Base-by-base conservation (phyloP, 1,140 invertebrate genomes). In the Panulirus ornatus region DNA sequence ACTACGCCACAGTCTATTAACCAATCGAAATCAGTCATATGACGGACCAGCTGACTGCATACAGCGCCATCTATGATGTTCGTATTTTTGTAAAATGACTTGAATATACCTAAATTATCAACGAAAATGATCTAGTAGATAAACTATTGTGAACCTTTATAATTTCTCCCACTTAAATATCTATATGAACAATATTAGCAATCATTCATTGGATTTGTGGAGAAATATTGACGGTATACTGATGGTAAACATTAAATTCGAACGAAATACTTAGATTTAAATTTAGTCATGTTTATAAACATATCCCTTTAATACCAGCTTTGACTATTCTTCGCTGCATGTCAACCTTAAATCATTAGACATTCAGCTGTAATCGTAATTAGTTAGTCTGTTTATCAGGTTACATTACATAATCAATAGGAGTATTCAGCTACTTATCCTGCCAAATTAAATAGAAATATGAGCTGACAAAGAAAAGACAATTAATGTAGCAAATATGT, bases 11-110 rank as follows among this genome's bases (percentile, higher is more conserved):
- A 5, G 0, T 3, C n/a, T 38, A 2, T 8, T 58, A 19, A 70
- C 81, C 81, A 76, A 84, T 78, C 70, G 40, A 36, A 84, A 63
- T 44, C 81, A 34, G 54, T 90, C 88, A 90, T 90, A 90, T 90
- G 88, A 90, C 73, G 66, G 81, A 90, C 75, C 88, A 90, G 88
- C 88, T 90, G 88, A 90, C 88, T 84, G 82, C 2, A 16, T 40
- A 36, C 81, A 90, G 82, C 88, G 88, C 82, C 88, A 51, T 84
- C 88, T 90, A 51, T 6, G 54, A 14, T 76, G 82, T 76, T 84
- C 88, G 79, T 14, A 38, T 30, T 11, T 9, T n/a, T 71, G 2
- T 27, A n/a, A 44, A 16, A 19, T 81, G 40, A 36, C 66, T 88
- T 51, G 75, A 70, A 54, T 54, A 14, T 36, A 9, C n/a, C 2